phyloP scores from a whole-genome alignment of 1,140 invertebrate genomes.

The Papilio polyxenes region DNA sequence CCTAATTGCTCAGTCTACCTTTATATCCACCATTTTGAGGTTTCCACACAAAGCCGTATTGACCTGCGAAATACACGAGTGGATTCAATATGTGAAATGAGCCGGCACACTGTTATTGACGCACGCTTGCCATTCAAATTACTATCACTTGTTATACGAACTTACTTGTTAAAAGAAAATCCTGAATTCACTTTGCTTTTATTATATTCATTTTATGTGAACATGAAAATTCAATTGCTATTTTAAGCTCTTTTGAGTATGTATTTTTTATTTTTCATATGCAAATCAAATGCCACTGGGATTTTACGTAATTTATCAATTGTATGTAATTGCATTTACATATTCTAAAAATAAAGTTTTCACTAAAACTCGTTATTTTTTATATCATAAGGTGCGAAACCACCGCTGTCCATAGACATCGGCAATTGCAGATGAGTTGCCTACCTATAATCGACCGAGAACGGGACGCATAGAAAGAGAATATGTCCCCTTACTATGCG shows the following conservation, averaged over 20 bases:
- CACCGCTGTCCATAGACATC: no score
- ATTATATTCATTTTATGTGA: not conserved
- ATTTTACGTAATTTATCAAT: not conserved
- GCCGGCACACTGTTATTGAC: constrained; percentile 34
- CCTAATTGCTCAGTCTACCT: constrained; percentile 38
- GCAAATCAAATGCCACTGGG: not conserved
- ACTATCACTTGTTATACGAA: constrained; percentile 21
- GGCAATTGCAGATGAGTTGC: no score
- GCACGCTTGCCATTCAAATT: constrained; percentile 31
- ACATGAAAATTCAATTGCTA: not conserved
- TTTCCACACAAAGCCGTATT: constrained; percentile 27
- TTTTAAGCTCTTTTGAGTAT: not conserved
- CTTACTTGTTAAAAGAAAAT: constrained; percentile 10
- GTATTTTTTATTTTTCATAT: not conserved
- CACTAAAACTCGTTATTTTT: no score
- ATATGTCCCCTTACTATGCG: no score
- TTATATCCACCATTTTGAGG: constrained; percentile 36
- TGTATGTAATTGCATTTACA: not conserved
- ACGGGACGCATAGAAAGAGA: no score
- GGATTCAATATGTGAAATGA: constrained; percentile 40
- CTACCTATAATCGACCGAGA: no score
- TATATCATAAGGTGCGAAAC: no score
- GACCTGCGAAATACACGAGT: constrained; percentile 39
- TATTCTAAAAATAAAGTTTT: not conserved
- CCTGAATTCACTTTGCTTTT: not conserved